Evolutionary conservation across 2,888 invertebrate genomes (phyloP).

Genomic region (Volucella inflata): DNA sequence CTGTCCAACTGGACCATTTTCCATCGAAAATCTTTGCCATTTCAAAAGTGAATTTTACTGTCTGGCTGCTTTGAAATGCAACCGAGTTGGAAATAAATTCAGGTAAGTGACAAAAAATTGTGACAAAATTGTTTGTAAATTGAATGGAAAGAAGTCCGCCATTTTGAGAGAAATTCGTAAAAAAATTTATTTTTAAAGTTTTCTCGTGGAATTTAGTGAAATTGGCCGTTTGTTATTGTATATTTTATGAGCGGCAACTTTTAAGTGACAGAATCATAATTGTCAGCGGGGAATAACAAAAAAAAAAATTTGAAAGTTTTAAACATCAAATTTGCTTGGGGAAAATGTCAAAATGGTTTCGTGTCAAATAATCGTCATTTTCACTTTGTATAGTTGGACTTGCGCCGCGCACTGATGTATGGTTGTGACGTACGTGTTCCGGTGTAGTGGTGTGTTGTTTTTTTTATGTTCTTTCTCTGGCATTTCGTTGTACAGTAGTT

Average conservation of each 20-base stretch:
- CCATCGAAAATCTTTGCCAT: background rate
- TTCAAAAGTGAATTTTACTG: conserved; percentile 13
- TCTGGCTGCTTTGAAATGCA: conserved; percentile 13
- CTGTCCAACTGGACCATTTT: conserved; percentile 15
- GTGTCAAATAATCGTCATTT: conserved; percentile 74
- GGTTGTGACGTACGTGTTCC: conserved; percentile 34
- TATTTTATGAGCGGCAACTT: conserved; percentile 60
- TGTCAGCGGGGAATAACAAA: conserved; percentile 70
- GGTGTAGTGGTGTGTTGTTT: conserved; percentile 11
- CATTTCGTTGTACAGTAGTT: conserved; percentile 11
- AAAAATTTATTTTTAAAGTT: conserved; percentile 20
- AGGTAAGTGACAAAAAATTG: conserved; percentile 47
- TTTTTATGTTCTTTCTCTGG: conserved; percentile 15
- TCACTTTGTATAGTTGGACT: conserved; percentile 56
- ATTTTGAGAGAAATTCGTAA: conserved; percentile 51
- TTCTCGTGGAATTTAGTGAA: background rate
- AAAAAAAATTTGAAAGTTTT: conserved; percentile 69
- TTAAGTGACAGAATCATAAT: conserved; percentile 65
- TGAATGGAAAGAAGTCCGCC: conserved; percentile 36
- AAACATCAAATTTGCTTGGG: conserved; percentile 73
- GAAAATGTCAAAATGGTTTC: conserved; percentile 76
- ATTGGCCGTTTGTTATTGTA: conserved; percentile 59
- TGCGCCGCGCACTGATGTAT: conserved; percentile 37
- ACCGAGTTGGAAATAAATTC: conserved; percentile 4
- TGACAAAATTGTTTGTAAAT: conserved; percentile 11